These are phyloP conservation scores for Allacma fusca DNA, from an alignment of 2,888 invertebrate species.

Conservation along the genomic window DNA sequence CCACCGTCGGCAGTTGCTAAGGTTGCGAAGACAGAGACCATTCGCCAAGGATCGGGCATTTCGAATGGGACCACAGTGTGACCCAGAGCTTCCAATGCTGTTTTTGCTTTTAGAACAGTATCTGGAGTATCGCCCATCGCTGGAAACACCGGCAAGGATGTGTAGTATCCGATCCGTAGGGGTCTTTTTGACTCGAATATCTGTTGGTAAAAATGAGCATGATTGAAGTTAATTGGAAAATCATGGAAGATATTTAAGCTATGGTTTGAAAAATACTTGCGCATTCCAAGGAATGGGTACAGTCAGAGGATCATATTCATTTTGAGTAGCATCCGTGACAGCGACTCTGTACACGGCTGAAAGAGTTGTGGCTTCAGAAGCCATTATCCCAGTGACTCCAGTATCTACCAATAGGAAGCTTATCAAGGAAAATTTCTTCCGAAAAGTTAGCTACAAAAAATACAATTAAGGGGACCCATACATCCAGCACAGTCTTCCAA, in stretches of 20 bases:
- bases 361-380: background rate
- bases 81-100: conserved; percentile 45
- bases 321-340: conserved; percentile 23
- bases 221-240: no score
- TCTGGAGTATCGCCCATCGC: conserved; percentile 47
- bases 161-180: conserved; percentile 50
- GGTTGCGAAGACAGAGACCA: conserved; percentile 34
- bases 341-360: background rate
- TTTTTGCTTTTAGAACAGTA: conserved; percentile 44
- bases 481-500: no score
- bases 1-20: conserved; percentile 17
- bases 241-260: no score
- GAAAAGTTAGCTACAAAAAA: no score
- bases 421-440: no score
- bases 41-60: conserved; percentile 18
- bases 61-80: conserved; percentile 48
- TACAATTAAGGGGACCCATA: no score
- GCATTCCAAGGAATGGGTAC: conserved; percentile 53
- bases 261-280: conserved; percentile 38
- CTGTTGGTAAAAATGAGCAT: background rate
- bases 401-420: background rate
- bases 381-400: background rate
- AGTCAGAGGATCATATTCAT: conserved; percentile 48
- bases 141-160: conserved; percentile 46
- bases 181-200: conserved; percentile 36